A percentile compares a stretch with the other conserved stretches of the same genome.
These are phyloP conservation scores for Tricholaema leucomelas DNA, from an alignment of 2,113 vertebrate genomes.

Conservation along the genomic window DNA sequence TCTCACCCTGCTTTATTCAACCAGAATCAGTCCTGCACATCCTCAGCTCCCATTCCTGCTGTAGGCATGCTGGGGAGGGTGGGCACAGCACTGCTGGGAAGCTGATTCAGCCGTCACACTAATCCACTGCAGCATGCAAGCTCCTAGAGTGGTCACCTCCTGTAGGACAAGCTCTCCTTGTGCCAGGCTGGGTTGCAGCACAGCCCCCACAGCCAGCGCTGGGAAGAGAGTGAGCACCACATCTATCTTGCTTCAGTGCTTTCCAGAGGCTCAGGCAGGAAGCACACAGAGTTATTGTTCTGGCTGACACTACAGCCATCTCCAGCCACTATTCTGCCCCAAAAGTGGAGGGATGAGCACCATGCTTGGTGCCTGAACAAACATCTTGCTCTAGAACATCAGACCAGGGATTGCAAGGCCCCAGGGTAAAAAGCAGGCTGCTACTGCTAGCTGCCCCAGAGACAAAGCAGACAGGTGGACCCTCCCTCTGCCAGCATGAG, in stretches of 20 bases:
- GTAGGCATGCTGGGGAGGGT: neutral
- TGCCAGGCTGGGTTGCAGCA: neutral
- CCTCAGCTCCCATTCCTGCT: neutral
- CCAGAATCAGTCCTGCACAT: neutral
- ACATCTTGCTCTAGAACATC: accelerated
- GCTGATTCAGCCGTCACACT: neutral
- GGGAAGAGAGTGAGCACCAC: neutral
- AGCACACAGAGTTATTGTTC: neutral
- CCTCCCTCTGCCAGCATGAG: neutral
- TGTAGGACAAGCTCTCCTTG: neutral
- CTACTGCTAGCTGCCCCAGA: neutral
- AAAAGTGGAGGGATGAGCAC: neutral
- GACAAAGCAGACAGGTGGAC: neutral
- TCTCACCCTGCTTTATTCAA: neutral
- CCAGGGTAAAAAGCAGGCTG: neutral
- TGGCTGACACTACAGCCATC: neutral
- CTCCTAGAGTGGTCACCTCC: neutral
- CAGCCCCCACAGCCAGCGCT: neutral
- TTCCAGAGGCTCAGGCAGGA: neutral
- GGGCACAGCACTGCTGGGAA: neutral
- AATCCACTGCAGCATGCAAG: neutral
- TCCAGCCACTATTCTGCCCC: neutral
- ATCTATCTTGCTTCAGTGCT: accelerated
- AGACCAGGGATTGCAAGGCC: neutral
- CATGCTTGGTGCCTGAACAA: accelerated